phyloP scores from a whole-genome alignment of 2,888 invertebrate genomes.

The Cataglyphis albicans region DNA sequence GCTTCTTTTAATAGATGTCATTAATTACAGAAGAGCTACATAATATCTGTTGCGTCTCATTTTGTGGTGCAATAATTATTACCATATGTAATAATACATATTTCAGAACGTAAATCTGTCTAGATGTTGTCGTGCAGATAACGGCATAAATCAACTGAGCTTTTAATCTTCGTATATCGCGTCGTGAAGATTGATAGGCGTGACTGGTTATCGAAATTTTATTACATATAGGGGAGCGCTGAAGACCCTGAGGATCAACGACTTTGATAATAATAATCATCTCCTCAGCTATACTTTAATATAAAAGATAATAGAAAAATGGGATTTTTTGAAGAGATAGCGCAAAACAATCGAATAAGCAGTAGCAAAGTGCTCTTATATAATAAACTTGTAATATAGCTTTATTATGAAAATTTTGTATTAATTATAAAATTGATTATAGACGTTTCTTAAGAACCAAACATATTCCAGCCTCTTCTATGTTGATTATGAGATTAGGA shows the following conservation, averaged over 20 bases:
- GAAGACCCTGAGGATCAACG: neutral
- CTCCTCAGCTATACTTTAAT: neutral
- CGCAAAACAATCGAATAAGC: neutral
- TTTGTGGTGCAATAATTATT: constrained; percentile 6
- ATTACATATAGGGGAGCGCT: neutral
- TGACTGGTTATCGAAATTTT: constrained; percentile 24
- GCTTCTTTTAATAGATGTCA: neutral
- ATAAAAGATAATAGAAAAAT: neutral
- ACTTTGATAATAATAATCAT: constrained; percentile 5
- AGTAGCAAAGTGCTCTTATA: neutral
- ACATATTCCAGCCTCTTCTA: neutral
- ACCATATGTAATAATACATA: neutral
- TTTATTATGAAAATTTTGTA: constrained; percentile 14
- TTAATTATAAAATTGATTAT: neutral
- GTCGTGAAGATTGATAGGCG: constrained; percentile 11
- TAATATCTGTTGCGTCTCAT: neutral
- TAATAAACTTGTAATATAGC: neutral
- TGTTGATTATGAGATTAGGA: neutral
- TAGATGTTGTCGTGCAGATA: constrained; percentile 28
- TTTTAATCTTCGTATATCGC: constrained; percentile 19
- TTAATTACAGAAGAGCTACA: constrained; percentile 3
- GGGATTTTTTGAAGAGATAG: neutral
- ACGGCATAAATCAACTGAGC: neutral
- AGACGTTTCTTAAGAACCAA: neutral
- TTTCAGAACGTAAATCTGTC: neutral